Base-by-base conservation (phyloP, 1,140 invertebrate genomes). In the Orussus abietinus region DNA sequence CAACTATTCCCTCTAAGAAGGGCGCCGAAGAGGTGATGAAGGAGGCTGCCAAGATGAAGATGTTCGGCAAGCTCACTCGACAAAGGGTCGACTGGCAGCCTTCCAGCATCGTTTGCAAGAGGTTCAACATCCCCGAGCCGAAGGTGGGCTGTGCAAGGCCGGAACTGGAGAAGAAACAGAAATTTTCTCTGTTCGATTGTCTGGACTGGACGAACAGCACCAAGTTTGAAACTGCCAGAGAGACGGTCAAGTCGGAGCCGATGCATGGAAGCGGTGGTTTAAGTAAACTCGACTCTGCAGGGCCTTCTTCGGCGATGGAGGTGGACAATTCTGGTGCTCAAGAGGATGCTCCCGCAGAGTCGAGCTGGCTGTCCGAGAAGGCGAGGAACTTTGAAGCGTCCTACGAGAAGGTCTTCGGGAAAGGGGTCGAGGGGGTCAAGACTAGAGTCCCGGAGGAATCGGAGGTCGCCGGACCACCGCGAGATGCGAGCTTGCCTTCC, bases 121-220 rank as follows among this genome's bases (percentile, higher is more conserved):
- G 94, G 26, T 98, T 98, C 59, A 98, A 99, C 66, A 84, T 99
- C 6, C 87, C 92, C 0, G 86, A 96, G 71, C 91, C 93, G 0
- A 84, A 80, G 29, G 72, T 66, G 2, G 75, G 72, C 32, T 80
- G 77, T 46, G 63, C 66, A 4, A 57, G 64, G 30, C 42, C 62
- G 1, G 60, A 73, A 18, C 66, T 61, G 6, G 59, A 72, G 45
- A 73, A 81, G 47, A 76, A 80, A 41, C 76, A 80, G 0, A 84
- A 81, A 33, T 84, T 82, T 57, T 88, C 87, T 0, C 76, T 89
- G 14, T 90, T 89, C 50, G 84, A 86, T 51, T 85, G 85, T 40
- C 52, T 90, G 2, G 81, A 83, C 20, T 36, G 64, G 51, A 42
- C 47, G 33, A 10, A 33, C 32, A 38, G 35, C 48, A 12, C 43